A percentile compares a stretch with the other conserved stretches of the same genome.
Conservation (phyloP, 1,140 invertebrate species). For the Chymomyza costata region DNA sequence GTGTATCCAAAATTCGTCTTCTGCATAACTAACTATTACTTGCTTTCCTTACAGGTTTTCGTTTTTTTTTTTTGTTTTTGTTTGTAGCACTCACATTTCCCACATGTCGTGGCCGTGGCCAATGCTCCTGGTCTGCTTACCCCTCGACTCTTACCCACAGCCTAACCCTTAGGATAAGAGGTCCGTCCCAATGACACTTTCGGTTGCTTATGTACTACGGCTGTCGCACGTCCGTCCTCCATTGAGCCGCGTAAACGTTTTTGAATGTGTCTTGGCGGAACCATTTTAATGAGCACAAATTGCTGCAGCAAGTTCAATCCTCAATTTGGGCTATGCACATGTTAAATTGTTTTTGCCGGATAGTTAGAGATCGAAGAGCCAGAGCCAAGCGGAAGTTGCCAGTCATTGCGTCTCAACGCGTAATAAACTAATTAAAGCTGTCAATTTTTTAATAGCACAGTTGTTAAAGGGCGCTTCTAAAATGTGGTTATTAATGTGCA, state of each 20-base stretch:
- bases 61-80: background rate
- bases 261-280: constrained; percentile 32
- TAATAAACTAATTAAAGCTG: constrained; percentile 41
- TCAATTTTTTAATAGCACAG: constrained; percentile 19
- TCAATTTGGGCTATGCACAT: constrained; percentile 22
- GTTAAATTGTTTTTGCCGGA: constrained; percentile 8
- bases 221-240: too few relatives aligned
- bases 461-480: background rate
- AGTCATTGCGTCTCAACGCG: constrained; percentile 10
- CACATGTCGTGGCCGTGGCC: constrained; percentile 44
- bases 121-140: constrained; percentile 22
- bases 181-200: constrained; percentile 26
- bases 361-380: too few relatives aligned
- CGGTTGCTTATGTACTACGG: too few relatives aligned
- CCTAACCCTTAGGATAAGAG: too few relatives aligned
- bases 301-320: constrained; percentile 47
- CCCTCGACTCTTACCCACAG: constrained; percentile 10
- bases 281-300: constrained; percentile 71
- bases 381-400: constrained; percentile 12
- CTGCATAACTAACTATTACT: too few relatives aligned
- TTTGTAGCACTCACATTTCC: constrained; percentile 56
- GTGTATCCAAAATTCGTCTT: too few relatives aligned
- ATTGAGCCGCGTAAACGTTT: constrained; percentile 29
- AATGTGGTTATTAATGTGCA: constrained; percentile 14
- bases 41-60: too few relatives aligned